These are phyloP conservation scores for Oncorhynchus keta DNA, from an alignment of 2,113 vertebrate genomes.

Conservation along the genomic window DNA sequence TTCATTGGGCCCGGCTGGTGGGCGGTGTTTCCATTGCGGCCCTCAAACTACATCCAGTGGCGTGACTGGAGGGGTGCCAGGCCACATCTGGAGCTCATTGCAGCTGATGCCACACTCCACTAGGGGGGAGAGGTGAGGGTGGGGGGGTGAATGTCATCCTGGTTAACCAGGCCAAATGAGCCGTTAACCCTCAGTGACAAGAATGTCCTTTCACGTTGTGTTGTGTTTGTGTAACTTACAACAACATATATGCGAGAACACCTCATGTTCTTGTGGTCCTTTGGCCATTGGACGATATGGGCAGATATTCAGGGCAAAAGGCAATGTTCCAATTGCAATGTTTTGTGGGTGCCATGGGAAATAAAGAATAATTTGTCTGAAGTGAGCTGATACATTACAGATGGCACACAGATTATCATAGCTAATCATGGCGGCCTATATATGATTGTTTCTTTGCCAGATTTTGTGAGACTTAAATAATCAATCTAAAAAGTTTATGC, in stretches of 20 bases:
- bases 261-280: conserved; percentile 36
- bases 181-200: conserved; percentile 62
- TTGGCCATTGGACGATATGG: conserved; percentile 2
- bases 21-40: conserved; percentile 70
- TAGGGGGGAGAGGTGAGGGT: conserved; percentile 18
- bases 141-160: conserved; percentile 37
- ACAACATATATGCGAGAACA: conserved; percentile 4
- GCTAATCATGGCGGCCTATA: conserved; percentile 41
- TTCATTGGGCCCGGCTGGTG: conserved; percentile 70
- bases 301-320: background rate
- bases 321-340: background rate
- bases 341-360: conserved; percentile 25
- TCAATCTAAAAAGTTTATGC: conserved; percentile 42
- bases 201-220: conserved; percentile 39
- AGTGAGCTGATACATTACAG: conserved; percentile 50
- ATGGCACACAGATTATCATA: conserved; percentile 43
- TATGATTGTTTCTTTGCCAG: conserved; percentile 54
- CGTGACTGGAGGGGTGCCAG: conserved; percentile 68
- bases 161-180: conserved; percentile 46
- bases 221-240: background rate
- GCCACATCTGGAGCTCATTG: conserved; percentile 80
- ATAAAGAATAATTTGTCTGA: conserved; percentile 32
- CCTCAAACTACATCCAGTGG: conserved; percentile 75
- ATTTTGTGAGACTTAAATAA: conserved; percentile 59
- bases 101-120: conserved; percentile 75